Evolutionary conservation across 37 sponge, comb jelly and placozoan species (phyloP).

Genomic region (Agelas oroides): DNA sequence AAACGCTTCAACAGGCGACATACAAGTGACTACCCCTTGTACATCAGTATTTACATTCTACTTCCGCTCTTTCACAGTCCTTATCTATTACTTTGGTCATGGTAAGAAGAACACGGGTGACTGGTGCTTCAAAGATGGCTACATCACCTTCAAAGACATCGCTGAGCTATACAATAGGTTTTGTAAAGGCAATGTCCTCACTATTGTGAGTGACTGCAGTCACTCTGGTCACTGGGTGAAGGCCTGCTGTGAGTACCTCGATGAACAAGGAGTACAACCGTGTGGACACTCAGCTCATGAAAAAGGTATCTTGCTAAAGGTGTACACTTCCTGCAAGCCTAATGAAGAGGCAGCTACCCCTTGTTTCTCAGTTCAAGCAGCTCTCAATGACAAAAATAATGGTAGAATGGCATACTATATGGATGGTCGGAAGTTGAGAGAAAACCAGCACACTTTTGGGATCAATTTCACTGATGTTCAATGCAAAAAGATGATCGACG

Average conservation of each 20-base stretch:
- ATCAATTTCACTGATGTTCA: conserved; percentile 10
- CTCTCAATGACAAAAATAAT: conserved; percentile 13
- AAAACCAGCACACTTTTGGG: not conserved
- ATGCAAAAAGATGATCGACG: conserved; percentile 5
- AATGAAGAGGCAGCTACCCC: not conserved
- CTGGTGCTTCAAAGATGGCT: conserved; percentile 86
- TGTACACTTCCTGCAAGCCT: conserved; percentile 47
- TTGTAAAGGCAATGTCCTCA: conserved; percentile 54
- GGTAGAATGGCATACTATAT: not conserved
- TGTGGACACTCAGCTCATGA: conserved; percentile 78
- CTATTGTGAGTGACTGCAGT: conserved; percentile 68
- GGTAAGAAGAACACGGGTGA: conserved; percentile 76
- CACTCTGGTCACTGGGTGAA: conserved; percentile 68
- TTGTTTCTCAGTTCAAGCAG: not conserved
- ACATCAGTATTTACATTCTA: not conserved
- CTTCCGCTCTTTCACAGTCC: conserved; percentile 4
- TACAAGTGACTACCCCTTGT: no score
- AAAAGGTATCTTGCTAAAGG: conserved; percentile 67
- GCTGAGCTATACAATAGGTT: conserved; percentile 48
- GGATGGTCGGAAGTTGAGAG: not conserved
- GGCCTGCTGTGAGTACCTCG: conserved; percentile 39
- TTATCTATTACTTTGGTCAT: conserved; percentile 74
- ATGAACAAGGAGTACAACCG: conserved; percentile 51
- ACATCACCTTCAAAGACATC: conserved; percentile 66
- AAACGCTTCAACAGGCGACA: no score